Evolutionary conservation across 2,797 vertebrate species (phyloP), one percentile per base, ranked within the genome.

Genomic region (Leptodactylus fallax): DNA sequence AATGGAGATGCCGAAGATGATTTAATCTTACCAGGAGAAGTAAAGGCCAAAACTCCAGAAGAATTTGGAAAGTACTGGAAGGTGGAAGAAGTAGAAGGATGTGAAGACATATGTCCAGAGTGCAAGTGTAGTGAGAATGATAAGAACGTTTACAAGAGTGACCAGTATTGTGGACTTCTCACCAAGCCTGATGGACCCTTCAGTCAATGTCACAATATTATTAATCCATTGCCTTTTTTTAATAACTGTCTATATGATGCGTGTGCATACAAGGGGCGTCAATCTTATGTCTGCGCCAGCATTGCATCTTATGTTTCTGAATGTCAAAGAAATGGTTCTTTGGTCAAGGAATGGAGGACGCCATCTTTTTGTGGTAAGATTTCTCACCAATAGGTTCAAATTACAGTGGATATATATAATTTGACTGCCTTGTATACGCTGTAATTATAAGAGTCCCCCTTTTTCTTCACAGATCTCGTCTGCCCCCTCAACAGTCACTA

Each of bases 401-500:
- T 36, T 36, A 36, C 36, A 36, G 36, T 36, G 36, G 1, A 36
- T 36, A 36, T 36, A 36, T 36, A 1, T 36, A 36, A 2, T 36
- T 36, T 36, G 36, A 2, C 36, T 36, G 36, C 36, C 36, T 36
- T 36, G 36, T 2, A 36, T 36, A 36, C 4, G 36, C 36, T 36
- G 36, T 36, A 36, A 36, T 36, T n/a, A 45, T 47, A 45, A 17
- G 0, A 21, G 3, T 74, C 47, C 6, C 1, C 14, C 47, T 77
- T 84, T 79, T 0, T 53, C 2, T 86, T 45, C 23, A 27, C 93
- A 98, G 97, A 94, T 0, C 92, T 86, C 0, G 9, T 6, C 63
- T 98, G 97, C 80, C 94, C 95, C 0, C 86, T 87, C 0, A 93
- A 97, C 90, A 96, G 96, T 80, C 96, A 96, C 91, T 97, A 97